Evolutionary conservation across 2,888 invertebrate species (phyloP).

Genomic region (Macrosoma leucophasiata): DNA sequence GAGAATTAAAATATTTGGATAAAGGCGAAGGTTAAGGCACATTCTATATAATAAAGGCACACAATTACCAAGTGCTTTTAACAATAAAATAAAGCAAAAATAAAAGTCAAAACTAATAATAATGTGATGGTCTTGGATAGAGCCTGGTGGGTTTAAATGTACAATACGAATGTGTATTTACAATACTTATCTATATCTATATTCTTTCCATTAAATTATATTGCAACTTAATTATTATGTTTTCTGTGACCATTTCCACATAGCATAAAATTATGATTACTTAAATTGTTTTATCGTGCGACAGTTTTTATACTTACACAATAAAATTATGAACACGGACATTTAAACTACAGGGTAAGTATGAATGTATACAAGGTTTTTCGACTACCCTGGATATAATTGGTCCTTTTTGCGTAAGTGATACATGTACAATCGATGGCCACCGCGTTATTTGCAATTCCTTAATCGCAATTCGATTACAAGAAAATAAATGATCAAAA

Average conservation of each 20-base stretch:
- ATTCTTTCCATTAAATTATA: slow-evolving; percentile 27
- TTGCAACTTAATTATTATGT: slow-evolving; percentile 30
- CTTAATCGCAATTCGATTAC: no score
- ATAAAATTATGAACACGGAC: slow-evolving; percentile 20
- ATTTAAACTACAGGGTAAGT: slow-evolving; percentile 14
- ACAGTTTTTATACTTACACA: slow-evolving; percentile 46
- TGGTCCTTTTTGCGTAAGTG: not conserved
- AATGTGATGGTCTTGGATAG: slow-evolving; percentile 28
- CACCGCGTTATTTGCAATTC: no score
- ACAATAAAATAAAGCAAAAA: slow-evolving; percentile 1
- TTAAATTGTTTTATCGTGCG: slow-evolving; percentile 30
- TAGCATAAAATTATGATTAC: no score
- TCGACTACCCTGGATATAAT: not conserved
- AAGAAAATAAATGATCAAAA: no score
- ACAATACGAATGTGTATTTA: slow-evolving; percentile 37
- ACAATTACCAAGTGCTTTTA: not conserved
- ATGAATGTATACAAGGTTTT: slow-evolving; percentile 1
- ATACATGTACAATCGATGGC: no score
- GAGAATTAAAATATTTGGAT: not conserved
- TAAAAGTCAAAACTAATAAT: not conserved
- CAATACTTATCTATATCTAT: slow-evolving; percentile 30
- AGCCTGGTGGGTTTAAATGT: slow-evolving; percentile 49
- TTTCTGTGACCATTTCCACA: no score
- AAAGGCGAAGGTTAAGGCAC: not conserved
- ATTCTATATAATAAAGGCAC: no score